A percentile compares a stretch with the other conserved stretches of the same genome.
phyloP scores from a whole-genome alignment of 2,888 invertebrate genomes.

The Microctonus hyperodae region DNA sequence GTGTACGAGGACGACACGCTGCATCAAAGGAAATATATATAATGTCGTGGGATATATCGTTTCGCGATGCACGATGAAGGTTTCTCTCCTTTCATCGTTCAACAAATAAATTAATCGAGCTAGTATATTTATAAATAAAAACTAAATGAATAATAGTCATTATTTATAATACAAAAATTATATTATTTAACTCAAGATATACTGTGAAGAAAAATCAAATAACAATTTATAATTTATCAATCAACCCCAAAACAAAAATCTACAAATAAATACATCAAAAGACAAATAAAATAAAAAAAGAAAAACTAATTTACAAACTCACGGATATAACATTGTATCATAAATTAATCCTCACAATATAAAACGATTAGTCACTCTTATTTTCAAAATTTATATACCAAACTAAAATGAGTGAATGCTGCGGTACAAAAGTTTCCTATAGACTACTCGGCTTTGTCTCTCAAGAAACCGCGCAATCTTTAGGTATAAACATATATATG shows the following conservation, averaged over 20 bases:
- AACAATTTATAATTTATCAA: too few species aligned
- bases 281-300: not conserved
- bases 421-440: not conserved
- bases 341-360: not conserved
- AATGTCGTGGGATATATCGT: conserved; percentile 51
- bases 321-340: conserved; percentile 22
- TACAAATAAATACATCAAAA: not conserved
- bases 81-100: conserved; percentile 38
- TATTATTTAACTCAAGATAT: too few species aligned
- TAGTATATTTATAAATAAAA: too few species aligned
- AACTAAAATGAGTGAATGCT: conserved; percentile 13
- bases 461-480: conserved; percentile 15
- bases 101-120: too few species aligned
- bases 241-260: not conserved
- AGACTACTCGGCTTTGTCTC: conserved; percentile 32
- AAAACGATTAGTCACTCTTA: not conserved
- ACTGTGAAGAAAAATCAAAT: too few species aligned
- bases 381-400: not conserved
- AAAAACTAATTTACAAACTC: not conserved
- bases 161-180: too few species aligned
- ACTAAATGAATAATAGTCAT: too few species aligned
- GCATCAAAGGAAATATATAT: conserved; percentile 43
- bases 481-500: too few species aligned
- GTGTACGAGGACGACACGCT: conserved; percentile 37
- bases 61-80: conserved; percentile 44